Percentiles rank a stretch among this genome's conserved stretches.
phyloP scores from a whole-genome alignment of 2,888 invertebrate genomes.

The Eledona agricola region DNA sequence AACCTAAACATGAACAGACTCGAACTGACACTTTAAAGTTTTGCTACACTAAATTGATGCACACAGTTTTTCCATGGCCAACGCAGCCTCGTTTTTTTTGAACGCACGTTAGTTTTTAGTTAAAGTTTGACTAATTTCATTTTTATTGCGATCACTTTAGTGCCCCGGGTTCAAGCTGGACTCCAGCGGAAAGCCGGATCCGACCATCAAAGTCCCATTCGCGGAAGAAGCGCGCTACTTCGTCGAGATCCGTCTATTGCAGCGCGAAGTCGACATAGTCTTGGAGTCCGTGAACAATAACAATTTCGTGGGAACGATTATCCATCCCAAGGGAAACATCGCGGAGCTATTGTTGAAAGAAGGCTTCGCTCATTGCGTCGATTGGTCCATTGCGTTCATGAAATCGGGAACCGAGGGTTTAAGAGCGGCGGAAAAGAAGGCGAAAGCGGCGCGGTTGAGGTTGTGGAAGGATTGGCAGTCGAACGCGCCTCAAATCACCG shows the following conservation, averaged over 20 bases:
- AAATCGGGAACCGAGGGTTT: conserved; percentile 66
- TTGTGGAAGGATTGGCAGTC: conserved; percentile 94
- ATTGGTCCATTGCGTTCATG: conserved; percentile 89
- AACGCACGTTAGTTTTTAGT: neutral
- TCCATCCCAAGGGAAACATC: conserved; percentile 87
- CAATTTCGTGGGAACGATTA: conserved; percentile 91
- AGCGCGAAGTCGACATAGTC: conserved; percentile 88
- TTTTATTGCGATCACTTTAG: conserved; percentile 51
- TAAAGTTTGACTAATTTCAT: neutral
- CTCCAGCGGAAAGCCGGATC: conserved; percentile 75
- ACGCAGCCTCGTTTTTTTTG: too few species aligned
- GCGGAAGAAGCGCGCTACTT: conserved; percentile 95
- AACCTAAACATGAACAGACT: too few species aligned
- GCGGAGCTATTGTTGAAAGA: conserved; percentile 78
- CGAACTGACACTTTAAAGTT: too few species aligned
- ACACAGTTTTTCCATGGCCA: too few species aligned
- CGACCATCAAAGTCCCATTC: conserved; percentile 71
- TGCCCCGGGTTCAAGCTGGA: conserved; percentile 85
- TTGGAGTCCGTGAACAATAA: conserved; percentile 93
- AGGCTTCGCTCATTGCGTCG: conserved; percentile 87
- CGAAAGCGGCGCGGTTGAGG: conserved; percentile 76
- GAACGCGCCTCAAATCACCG: conserved; percentile 74
- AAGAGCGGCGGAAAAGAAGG: conserved; percentile 74
- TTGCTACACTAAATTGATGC: too few species aligned
- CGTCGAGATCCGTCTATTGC: conserved; percentile 89